Evolutionary conservation across 2,888 invertebrate genomes (phyloP).

Genomic region (Gandaritis pyraliata): DNA sequence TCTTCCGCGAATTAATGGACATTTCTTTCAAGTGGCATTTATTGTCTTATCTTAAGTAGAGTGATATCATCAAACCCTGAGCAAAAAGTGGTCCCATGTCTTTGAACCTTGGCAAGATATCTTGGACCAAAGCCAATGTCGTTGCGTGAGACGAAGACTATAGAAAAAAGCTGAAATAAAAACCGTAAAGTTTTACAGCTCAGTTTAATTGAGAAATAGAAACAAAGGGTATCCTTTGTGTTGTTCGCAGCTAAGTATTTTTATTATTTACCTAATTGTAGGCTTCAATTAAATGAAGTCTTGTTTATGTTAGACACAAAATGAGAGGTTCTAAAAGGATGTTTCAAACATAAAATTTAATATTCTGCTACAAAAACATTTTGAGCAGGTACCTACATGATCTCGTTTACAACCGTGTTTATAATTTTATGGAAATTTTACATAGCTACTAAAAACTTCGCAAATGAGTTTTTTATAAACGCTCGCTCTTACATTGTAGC

Average conservation of each 20-base stretch:
- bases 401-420: slow-evolving; percentile 11
- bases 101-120: slow-evolving; percentile 80
- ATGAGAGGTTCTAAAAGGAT: background rate
- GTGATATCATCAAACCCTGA: slow-evolving; percentile 69
- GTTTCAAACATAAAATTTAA: background rate
- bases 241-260: slow-evolving; percentile 3
- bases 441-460: slow-evolving; percentile 9
- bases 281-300: background rate
- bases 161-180: slow-evolving; percentile 57
- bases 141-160: slow-evolving; percentile 62
- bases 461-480: slow-evolving; percentile 26
- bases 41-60: slow-evolving; percentile 77
- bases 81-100: slow-evolving; percentile 73
- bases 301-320: background rate
- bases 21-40: slow-evolving; percentile 76
- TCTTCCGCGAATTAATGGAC: slow-evolving; percentile 72
- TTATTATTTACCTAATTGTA: slow-evolving; percentile 1
- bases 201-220: slow-evolving; percentile 45
- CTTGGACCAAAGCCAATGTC: slow-evolving; percentile 75
- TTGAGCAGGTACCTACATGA: background rate
- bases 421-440: slow-evolving; percentile 25
- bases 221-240: slow-evolving; percentile 23
- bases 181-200: slow-evolving; percentile 42
- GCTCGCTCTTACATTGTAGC: slow-evolving; percentile 24
- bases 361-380: slow-evolving; percentile 13